phyloP scores from a whole-genome alignment of 2,797 vertebrate genomes.

The Sebastes taczanowskii region DNA sequence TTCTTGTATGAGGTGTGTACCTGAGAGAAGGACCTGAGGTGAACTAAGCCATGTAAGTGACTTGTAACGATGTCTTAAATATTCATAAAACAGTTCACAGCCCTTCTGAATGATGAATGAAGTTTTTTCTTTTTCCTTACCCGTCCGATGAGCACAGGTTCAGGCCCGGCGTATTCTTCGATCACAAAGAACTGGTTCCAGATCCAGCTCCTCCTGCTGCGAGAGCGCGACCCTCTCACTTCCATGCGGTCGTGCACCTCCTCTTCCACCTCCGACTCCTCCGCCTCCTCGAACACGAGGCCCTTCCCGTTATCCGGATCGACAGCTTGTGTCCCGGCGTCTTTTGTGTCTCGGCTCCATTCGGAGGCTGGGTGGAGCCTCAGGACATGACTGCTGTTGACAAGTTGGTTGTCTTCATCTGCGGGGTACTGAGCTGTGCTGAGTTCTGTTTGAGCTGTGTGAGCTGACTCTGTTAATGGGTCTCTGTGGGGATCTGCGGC shows the following conservation, averaged over 20 bases:
- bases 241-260: conserved; percentile 32
- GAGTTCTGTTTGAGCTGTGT: conserved; percentile 60
- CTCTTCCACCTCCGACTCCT: conserved; percentile 60
- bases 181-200: conserved; percentile 98
- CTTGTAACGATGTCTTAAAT: conserved; percentile 45
- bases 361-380: conserved; percentile 78
- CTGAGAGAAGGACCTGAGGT: conserved; percentile 26
- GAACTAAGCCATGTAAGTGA: conserved; percentile 50
- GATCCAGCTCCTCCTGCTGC: conserved; percentile 93
- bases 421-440: conserved; percentile 69
- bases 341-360: conserved; percentile 60
- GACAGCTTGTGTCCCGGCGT: conserved; percentile 57
- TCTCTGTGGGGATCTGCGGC: conserved; percentile 71
- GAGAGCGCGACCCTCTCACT: conserved; percentile 75
- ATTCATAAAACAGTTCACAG: conserved; percentile 52
- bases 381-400: conserved; percentile 82
- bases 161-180: conserved; percentile 92
- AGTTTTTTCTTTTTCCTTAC: conserved; percentile 77
- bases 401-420: conserved; percentile 68
- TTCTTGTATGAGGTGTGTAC: conserved; percentile 9
- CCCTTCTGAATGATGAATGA: conserved; percentile 49
- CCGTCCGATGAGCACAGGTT: conserved; percentile 93
- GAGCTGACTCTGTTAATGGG: conserved; percentile 71
- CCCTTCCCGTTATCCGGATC: conserved; percentile 65
- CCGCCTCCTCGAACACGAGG: conserved; percentile 82